These are phyloP conservation scores for Dryobota labecula DNA, from an alignment of 2,888 invertebrate genomes.

Conservation along the genomic window DNA sequence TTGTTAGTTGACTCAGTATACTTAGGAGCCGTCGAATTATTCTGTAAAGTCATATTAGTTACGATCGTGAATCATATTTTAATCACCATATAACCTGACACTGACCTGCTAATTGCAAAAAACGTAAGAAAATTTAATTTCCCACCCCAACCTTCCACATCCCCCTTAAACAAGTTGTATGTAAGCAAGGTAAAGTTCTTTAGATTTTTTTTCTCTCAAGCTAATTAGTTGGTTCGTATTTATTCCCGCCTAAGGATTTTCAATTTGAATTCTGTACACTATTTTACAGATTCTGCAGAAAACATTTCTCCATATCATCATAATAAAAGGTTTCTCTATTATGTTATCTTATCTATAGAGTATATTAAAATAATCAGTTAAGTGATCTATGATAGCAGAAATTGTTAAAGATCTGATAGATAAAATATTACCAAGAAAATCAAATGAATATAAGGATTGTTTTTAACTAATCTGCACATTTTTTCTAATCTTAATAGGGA, in stretches of 20 bases:
- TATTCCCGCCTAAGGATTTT: not conserved
- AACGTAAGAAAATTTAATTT: too few relatives aligned
- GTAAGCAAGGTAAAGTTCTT: not conserved
- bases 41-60: too few relatives aligned
- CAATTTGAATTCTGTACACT: not conserved
- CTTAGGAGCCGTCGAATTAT: too few relatives aligned
- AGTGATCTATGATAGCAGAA: constrained; percentile 26
- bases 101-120: too few relatives aligned
- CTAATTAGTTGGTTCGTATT: too few relatives aligned
- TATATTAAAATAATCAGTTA: constrained; percentile 28
- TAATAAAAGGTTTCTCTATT: not conserved
- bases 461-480: constrained; percentile 29
- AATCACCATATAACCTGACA: too few relatives aligned
- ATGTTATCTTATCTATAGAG: not conserved
- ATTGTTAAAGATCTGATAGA: constrained; percentile 20
- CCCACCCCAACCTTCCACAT: too few relatives aligned
- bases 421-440: constrained; percentile 30
- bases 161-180: not conserved
- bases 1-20: too few relatives aligned
- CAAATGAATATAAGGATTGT: not conserved
- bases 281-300: not conserved
- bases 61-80: too few relatives aligned
- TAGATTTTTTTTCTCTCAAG: not conserved
- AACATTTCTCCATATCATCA: not conserved
- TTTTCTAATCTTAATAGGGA: constrained; percentile 12